These are phyloP conservation scores for Uria aalge DNA, from an alignment of 2,113 vertebrate species.

Conservation along the genomic window DNA sequence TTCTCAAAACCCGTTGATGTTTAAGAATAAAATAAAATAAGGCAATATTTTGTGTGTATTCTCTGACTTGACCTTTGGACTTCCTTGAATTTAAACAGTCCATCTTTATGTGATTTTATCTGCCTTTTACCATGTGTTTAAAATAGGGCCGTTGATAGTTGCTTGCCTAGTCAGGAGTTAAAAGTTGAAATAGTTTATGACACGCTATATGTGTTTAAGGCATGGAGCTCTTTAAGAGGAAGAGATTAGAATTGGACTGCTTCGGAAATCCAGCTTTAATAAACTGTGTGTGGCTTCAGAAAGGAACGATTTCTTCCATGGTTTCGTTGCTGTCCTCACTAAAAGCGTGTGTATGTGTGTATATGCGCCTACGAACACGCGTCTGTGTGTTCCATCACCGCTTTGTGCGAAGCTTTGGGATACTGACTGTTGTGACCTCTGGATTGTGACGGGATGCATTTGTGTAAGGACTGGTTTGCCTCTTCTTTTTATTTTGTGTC, in stretches of 20 bases:
- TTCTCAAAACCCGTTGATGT: not conserved
- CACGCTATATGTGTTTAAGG: not conserved
- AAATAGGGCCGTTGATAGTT: not conserved
- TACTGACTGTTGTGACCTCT: not conserved
- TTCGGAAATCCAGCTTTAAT: not conserved
- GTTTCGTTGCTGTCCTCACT: not conserved
- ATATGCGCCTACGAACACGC: fast-evolving
- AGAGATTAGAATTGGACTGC: not conserved
- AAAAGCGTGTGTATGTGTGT: not conserved
- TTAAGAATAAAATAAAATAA: not conserved
- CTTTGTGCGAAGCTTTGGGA: not conserved
- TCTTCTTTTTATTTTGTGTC: not conserved
- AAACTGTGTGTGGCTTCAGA: not conserved
- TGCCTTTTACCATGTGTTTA: not conserved
- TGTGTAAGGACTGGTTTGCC: not conserved
- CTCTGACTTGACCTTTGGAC: not conserved
- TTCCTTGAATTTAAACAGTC: not conserved
- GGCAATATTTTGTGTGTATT: not conserved
- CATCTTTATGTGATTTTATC: not conserved
- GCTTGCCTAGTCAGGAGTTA: not conserved
- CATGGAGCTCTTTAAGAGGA: not conserved
- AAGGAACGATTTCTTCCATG: not conserved
- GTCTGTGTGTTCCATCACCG: not conserved
- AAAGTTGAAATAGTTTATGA: not conserved
- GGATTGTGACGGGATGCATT: not conserved